These are phyloP conservation scores for Melanostigma gelatinosum DNA, from an alignment of 2,113 vertebrate genomes.

Conservation along the genomic window DNA sequence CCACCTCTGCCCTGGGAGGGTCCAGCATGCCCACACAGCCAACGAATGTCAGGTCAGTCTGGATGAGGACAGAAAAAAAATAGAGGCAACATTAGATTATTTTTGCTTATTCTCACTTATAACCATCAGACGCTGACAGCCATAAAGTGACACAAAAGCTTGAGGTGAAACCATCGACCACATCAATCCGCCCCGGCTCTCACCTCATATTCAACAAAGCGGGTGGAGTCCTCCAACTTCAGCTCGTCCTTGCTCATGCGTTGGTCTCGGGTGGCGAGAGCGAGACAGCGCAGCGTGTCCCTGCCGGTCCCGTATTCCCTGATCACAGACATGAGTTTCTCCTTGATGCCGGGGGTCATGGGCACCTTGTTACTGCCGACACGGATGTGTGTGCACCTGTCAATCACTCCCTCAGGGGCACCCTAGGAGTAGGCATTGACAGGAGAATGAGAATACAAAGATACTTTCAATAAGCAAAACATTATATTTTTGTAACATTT, in stretches of 20 bases:
- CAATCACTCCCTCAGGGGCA: slow-evolving; percentile 96
- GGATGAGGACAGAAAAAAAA: slow-evolving; percentile 16
- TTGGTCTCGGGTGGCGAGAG: slow-evolving; percentile 95
- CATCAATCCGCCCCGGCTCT: background rate
- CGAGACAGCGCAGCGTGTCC: slow-evolving; percentile 94
- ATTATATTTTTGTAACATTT: background rate
- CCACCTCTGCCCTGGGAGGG: slow-evolving; percentile 94
- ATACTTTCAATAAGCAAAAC: background rate
- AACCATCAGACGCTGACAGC: background rate
- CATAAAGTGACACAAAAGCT: background rate
- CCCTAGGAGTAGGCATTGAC: slow-evolving; percentile 81
- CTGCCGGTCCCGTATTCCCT: slow-evolving; percentile 95
- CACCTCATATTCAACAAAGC: slow-evolving; percentile 96
- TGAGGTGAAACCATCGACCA: background rate
- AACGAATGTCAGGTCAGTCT: slow-evolving; percentile 97
- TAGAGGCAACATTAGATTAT: background rate
- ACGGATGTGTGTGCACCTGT: slow-evolving; percentile 94
- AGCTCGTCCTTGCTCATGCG: slow-evolving; percentile 89
- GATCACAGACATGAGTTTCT: slow-evolving; percentile 94
- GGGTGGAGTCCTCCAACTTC: slow-evolving; percentile 89
- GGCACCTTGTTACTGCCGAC: slow-evolving; percentile 90
- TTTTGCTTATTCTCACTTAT: background rate
- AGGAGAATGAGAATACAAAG: background rate
- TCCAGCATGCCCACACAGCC: slow-evolving; percentile 99
- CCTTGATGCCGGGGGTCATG: slow-evolving; percentile 90